Evolutionary conservation across 2,888 invertebrate species (phyloP), one percentile per base, ranked within the genome.

Genomic region (Pegoplata infirma): DNA sequence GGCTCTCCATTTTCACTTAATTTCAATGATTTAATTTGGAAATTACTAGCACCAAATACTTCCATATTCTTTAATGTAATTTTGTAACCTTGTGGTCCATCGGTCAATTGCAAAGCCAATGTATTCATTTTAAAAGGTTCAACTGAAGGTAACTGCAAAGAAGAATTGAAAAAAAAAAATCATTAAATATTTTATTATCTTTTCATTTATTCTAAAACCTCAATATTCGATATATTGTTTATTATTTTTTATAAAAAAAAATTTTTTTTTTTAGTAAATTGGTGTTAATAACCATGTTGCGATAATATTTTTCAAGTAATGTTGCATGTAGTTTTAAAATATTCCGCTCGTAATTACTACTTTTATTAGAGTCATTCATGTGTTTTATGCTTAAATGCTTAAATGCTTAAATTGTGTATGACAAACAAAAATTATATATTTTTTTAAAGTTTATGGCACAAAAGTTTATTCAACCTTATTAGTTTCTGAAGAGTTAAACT

Each of bases 41-140:
- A 94, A 80, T 93, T 92, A 83, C 93, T 93, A 3, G 93, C 92
- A 5, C 93, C 94, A 81, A 89, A 91, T 3, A 93, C 91, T 77
- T 91, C 91, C 81, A 94, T 91, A 81, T 93, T 91, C 76, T 90
- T 91, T 59, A 92, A 87, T 1, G 91, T 91, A 46, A 93, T 91
- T 85, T 90, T 91, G 75, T 94, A 93, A 68, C 91, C 92, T 84
- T 90, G 92, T 66, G 90, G 91, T 53, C 90, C 92, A 77, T 89
- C 92, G 76, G 89, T 92, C 81, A 89, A 89, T 84, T 89, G 91
- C 83, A 94, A 87, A 12, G 93, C 91, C 23, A 94, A 84, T 81
- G 92, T 91, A 77, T 93, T 92, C 90, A 93, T 91, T 71, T 90
- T 88, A 83, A 94, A 92, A 3, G 94, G 94, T 85, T 94, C 94